Base-by-base conservation (phyloP, 2,888 invertebrate species). In the Gandaritis pyraliata region DNA sequence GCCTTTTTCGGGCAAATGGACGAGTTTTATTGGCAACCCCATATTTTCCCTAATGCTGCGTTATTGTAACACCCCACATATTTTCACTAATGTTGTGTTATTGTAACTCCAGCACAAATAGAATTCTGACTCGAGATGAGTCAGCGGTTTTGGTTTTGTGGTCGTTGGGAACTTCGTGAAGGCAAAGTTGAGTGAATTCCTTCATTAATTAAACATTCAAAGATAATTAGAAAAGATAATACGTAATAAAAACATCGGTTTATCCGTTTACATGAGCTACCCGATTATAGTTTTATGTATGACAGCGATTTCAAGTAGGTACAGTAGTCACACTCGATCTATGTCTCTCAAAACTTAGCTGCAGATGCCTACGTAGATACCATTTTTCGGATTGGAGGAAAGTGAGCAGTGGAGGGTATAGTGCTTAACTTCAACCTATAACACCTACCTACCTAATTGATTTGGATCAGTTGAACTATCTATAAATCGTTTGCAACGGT, bases 71-170 rank as follows among this genome's bases (percentile, higher is more conserved):
- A 62, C 48, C 49, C 48, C 39, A 59, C 53, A 53, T 49, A 68
- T 74, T 71, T 71, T 61, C 64, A 64, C 72, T 76, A 74, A 76
- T 75, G 67, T 75, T 58, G 57, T 69, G 62, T 67, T 70, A 71
- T 69, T 69, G 54, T 52, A 55, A 36, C 33, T 23, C 51, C 39
- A 29, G 30, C 48, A 52, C 50, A 58, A 58, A 69, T 74, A 71
- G 72, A 73, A 74, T 74, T 72, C 70, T 58, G 68, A 56, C 39
- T 46, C 47, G 36, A 43, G 46, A 50, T 50, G 53, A 53, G 45
- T 38, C 18, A 30, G 50, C 45, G 18, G 43, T 50, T 36, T 43
- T 15, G 23, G 4, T 8, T 7, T 33, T 41, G 55, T 41, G 11
- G 43, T 16, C 16, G 33, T 33, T 16, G 43, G 43, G 1, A 16